Conservation (phyloP, 2,888 invertebrate species). For the Scaeva pyrastri region DNA sequence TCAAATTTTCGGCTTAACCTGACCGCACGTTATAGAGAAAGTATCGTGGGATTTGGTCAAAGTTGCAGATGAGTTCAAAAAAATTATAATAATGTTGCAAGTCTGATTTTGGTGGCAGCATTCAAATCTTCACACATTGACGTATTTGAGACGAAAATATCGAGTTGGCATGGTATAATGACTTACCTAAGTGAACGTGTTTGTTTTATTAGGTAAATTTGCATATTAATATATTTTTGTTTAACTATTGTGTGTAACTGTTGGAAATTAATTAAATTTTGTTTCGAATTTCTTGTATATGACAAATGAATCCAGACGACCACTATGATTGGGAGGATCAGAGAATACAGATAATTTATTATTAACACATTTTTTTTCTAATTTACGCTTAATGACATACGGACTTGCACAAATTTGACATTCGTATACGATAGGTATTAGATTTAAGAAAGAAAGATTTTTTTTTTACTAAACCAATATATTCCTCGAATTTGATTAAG, state of each 20-base stretch:
- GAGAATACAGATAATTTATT: too few species aligned
- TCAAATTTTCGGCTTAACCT: background rate
- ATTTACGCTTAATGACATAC: too few species aligned
- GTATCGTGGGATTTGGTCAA: slow-evolving; percentile 19
- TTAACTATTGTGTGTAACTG: background rate
- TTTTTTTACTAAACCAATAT: too few species aligned
- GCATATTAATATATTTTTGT: slow-evolving; percentile 5
- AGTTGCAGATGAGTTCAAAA: slow-evolving; percentile 7
- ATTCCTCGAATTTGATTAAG: too few species aligned
- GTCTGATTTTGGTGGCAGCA: background rate
- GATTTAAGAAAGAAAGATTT: too few species aligned
- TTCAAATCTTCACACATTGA: background rate
- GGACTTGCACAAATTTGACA: too few species aligned
- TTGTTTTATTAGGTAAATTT: slow-evolving; percentile 5
- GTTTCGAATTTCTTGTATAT: background rate
- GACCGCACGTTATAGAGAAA: slow-evolving; percentile 13
- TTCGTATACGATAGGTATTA: too few species aligned
- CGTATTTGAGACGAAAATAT: background rate
- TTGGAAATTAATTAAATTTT: background rate
- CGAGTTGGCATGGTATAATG: background rate
- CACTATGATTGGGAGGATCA: background rate
- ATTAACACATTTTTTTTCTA: too few species aligned
- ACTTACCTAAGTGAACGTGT: slow-evolving; percentile 10
- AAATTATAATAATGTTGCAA: slow-evolving; percentile 38
- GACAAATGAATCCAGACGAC: too few species aligned